Evolutionary conservation across 2,797 vertebrate species (phyloP).

Genomic region (Synaphobranchus kaupii): DNA sequence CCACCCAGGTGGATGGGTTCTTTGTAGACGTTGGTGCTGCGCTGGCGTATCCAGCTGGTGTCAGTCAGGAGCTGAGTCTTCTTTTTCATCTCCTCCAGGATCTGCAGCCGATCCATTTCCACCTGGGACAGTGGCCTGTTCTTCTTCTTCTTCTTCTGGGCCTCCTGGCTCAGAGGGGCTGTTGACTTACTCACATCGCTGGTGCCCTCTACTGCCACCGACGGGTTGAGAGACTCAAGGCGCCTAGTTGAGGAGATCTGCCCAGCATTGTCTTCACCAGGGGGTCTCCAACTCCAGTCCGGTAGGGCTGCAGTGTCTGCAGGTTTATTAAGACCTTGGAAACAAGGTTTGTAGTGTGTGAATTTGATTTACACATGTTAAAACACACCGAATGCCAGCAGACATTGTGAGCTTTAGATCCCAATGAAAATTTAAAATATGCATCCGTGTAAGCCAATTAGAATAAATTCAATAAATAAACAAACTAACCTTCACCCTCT

Average conservation of each 20-base stretch:
- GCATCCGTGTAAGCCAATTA: background rate
- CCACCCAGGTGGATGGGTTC: constrained; percentile 73
- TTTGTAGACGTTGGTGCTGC: constrained; percentile 80
- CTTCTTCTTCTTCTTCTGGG: constrained; percentile 66
- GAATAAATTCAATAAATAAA: background rate
- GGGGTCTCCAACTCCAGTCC: too few relatives aligned
- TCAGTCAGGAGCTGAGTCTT: constrained; percentile 87
- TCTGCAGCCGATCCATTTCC: constrained; percentile 86
- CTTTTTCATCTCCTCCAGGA: constrained; percentile 96
- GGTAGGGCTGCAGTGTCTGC: background rate
- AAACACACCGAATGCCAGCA: background rate
- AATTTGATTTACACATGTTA: background rate
- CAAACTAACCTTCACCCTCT: constrained; percentile 72
- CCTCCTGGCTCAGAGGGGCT: constrained; percentile 46
- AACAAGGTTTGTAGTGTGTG: background rate
- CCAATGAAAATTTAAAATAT: background rate
- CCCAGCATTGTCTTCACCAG: too few relatives aligned
- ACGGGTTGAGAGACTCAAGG: background rate
- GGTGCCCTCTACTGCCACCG: constrained; percentile 57
- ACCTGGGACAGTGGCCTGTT: constrained; percentile 65
- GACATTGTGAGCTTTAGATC: background rate
- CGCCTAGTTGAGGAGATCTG: background rate
- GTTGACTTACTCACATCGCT: constrained; percentile 50
- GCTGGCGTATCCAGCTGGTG: constrained; percentile 97
- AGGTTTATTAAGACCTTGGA: background rate